A percentile compares a stretch with the other conserved stretches of the same genome.
These are phyloP conservation scores for Microplitis manilae DNA, from an alignment of 2,888 invertebrate genomes.

Conservation along the genomic window DNA sequence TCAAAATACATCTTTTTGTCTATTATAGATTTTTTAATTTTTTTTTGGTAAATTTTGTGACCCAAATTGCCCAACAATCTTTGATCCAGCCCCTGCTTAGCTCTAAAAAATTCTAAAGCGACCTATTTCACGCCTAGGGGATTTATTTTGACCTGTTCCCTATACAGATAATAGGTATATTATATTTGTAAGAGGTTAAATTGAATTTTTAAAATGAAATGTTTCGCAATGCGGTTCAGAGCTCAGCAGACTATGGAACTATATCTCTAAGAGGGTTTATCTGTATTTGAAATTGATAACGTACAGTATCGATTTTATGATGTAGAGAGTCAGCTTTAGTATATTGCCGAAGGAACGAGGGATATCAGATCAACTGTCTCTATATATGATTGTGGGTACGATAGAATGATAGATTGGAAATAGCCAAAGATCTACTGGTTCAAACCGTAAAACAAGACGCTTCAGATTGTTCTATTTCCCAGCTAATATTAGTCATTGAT, in stretches of 20 bases:
- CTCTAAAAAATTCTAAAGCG: no score
- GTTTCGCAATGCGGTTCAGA: not conserved
- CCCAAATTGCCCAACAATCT: no score
- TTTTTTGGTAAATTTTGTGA: no score
- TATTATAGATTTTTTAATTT: no score
- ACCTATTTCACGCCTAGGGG: no score
- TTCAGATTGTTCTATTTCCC: not conserved
- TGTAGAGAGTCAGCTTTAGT: slow-evolving; percentile 41
- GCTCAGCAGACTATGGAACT: slow-evolving; percentile 32
- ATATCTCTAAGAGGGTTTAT: slow-evolving; percentile 53
- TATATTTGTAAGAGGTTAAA: not conserved
- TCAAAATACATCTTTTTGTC: no score
- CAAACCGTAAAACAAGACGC: not conserved
- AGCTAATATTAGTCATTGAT: not conserved
- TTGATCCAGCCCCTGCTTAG: no score
- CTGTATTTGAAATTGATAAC: slow-evolving; percentile 63
- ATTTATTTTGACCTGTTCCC: not conserved
- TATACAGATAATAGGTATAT: not conserved
- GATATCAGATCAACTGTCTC: not conserved
- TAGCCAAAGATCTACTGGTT: not conserved
- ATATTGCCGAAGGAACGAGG: not conserved
- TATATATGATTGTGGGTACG: slow-evolving; percentile 1
- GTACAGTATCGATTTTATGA: slow-evolving; percentile 58
- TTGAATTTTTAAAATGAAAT: not conserved
- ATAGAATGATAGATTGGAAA: slow-evolving; percentile 23